Evolutionary conservation across 2,888 invertebrate species (phyloP).

Genomic region (Melanostoma scalare): DNA sequence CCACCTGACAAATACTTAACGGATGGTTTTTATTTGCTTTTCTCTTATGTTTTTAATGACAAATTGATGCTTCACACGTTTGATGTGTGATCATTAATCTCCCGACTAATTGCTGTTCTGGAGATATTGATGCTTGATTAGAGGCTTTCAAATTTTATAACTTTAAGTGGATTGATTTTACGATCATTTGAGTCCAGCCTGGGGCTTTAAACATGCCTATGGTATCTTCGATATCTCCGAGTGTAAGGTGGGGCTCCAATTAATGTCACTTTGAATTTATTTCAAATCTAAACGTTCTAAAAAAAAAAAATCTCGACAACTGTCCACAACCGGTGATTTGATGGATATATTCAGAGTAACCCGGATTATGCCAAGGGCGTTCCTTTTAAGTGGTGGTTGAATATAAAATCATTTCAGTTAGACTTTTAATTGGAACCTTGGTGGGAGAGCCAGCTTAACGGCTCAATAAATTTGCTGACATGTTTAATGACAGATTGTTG

Average conservation of each 20-base stretch:
- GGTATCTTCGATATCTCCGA: background rate
- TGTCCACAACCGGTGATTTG: constrained; percentile 15
- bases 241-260: constrained; percentile 29
- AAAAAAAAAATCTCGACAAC: constrained; percentile 22
- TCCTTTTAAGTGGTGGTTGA: constrained; percentile 1
- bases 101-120: constrained; percentile 53
- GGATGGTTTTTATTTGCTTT: background rate
- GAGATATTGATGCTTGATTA: constrained; percentile 23
- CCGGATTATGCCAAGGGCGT: constrained; percentile 21
- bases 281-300: constrained; percentile 5
- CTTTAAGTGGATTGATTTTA: constrained; percentile 22
- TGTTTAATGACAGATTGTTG: constrained; percentile 10
- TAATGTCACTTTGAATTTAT: constrained; percentile 40
- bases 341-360: constrained; percentile 3
- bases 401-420: background rate
- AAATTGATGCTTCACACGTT: constrained; percentile 37
- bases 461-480: constrained; percentile 45
- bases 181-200: background rate
- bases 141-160: constrained; percentile 5
- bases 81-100: constrained; percentile 62
- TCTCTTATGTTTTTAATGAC: constrained; percentile 14
- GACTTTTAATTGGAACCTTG: constrained; percentile 21
- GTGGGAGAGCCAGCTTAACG: background rate
- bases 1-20: constrained; percentile 4
- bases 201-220: background rate